Percentiles rank a stretch among this genome's conserved stretches.
These are phyloP conservation scores for Drepanosiphum platanoidis DNA, from an alignment of 2,888 invertebrate species.

Conservation along the genomic window DNA sequence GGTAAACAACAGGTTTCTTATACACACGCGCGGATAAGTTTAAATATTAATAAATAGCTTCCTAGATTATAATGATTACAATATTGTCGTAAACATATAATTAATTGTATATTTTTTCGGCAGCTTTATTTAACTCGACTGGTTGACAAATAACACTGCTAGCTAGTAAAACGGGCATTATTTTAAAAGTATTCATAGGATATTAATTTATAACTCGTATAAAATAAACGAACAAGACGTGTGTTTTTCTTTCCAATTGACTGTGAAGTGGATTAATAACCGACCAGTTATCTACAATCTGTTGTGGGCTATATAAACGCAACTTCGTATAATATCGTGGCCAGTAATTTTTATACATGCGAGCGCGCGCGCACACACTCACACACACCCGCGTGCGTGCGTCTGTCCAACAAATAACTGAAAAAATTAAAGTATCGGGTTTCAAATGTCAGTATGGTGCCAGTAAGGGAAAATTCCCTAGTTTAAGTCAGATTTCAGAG, in stretches of 20 bases:
- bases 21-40: neutral
- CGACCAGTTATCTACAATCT: constrained; percentile 57
- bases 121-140: constrained; percentile 2
- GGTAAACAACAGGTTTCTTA: neutral
- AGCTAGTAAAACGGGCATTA: constrained; percentile 14
- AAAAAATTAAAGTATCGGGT: constrained; percentile 53
- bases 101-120: constrained; percentile 43
- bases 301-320: constrained; percentile 21
- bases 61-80: constrained; percentile 45
- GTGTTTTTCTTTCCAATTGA: constrained; percentile 51
- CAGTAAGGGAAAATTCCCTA: constrained; percentile 13
- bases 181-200: constrained; percentile 35
- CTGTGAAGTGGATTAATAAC: constrained; percentile 62
- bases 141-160: constrained; percentile 56
- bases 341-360: constrained; percentile 34
- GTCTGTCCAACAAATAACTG: constrained; percentile 16
- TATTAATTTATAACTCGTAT: constrained; percentile 56
- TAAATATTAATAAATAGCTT: constrained; percentile 30
- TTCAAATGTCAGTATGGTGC: constrained; percentile 9
- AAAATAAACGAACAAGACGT: constrained; percentile 54
- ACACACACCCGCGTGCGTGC: neutral
- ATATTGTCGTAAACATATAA: constrained; percentile 46
- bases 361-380: neutral
- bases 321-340: constrained; percentile 15
- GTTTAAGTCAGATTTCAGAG: constrained; percentile 38